A percentile compares a stretch with the other conserved stretches of the same genome.
Evolutionary conservation across 2,888 invertebrate genomes (phyloP).

Genomic region (Abscondita cerata): DNA sequence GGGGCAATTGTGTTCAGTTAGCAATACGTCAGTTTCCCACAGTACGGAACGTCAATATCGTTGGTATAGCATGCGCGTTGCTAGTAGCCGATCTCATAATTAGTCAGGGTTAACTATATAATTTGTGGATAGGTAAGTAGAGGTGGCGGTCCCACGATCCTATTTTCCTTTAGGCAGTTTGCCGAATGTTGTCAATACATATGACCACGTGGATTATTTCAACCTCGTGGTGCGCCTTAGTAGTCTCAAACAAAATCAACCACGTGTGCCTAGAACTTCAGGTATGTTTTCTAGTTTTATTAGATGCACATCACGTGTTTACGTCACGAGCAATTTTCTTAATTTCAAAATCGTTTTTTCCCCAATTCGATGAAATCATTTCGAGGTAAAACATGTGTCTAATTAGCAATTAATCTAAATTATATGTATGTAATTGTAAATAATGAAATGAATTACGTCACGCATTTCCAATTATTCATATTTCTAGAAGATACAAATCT

Average conservation of each 20-base stretch:
- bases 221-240: conserved; percentile 18
- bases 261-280: conserved; percentile 3
- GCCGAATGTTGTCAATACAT: conserved; percentile 11
- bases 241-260: conserved; percentile 9
- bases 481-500: too few species aligned
- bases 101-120: conserved; percentile 38
- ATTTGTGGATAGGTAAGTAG: conserved; percentile 40
- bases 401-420: too few species aligned
- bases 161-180: conserved; percentile 21
- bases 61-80: conserved; percentile 34
- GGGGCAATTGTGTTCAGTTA: conserved; percentile 1
- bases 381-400: too few species aligned
- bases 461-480: too few species aligned
- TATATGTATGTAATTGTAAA: too few species aligned
- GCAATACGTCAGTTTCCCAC: conserved; percentile 29
- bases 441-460: too few species aligned
- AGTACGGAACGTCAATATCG: conserved; percentile 27
- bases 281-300: conserved; percentile 18
- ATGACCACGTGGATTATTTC: conserved; percentile 16
- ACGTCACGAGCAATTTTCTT: too few species aligned
- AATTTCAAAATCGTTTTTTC: too few species aligned
- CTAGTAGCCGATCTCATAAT: conserved; percentile 33
- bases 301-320: too few species aligned
- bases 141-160: conserved; percentile 32
- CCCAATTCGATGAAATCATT: too few species aligned